Evolutionary conservation across 2,888 invertebrate species (phyloP), one percentile per base, ranked within the genome.

Genomic region (Trissolcus japonicus): DNA sequence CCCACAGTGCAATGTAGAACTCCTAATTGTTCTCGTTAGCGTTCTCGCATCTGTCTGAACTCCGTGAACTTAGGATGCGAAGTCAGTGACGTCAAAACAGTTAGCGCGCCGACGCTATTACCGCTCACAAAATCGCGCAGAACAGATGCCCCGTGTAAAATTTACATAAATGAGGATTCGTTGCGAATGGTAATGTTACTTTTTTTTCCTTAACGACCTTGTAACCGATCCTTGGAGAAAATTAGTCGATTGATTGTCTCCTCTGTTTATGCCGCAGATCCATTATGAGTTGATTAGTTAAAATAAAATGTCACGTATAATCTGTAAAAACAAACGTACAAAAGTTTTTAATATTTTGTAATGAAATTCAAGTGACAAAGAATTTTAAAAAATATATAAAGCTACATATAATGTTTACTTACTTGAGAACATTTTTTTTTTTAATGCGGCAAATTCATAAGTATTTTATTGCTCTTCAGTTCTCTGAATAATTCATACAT

Each of bases 21-120:
- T 86, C 85, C 83, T 88, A 88, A 88, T 88, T 88, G 88, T 87
- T 88, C 88, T 88, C 84, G 88, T 88, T 88, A 88, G 84, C 86
- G 84, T 82, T 85, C 84, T 85, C 84, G 86, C 88, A 87, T 88
- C 88, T 88, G 88, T 86, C 86, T 86, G 88, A 87, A 87, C 87
- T 84, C 79, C 83, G 81, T 87, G 86, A 88, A 88, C 86, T 84
- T 83, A 80, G 80, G 80, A 82, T 78, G 80, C 79, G 72, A 80
- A 72, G 72, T 55, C 61, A 73, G 65, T 76, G 76, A 80, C 78
- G 81, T 81, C 79, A 79, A 74, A 73, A 57, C 66, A 78, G 77
- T 79, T 67, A 78, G 54, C 67, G 61, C 73, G 75, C 41, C 62
- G 59, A 62, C 60, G 59, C 68, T 68, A 56, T 69, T 48, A 63